Conservation (phyloP, 2,797 vertebrate species). For the Orientallactaga sibirica region DNA sequence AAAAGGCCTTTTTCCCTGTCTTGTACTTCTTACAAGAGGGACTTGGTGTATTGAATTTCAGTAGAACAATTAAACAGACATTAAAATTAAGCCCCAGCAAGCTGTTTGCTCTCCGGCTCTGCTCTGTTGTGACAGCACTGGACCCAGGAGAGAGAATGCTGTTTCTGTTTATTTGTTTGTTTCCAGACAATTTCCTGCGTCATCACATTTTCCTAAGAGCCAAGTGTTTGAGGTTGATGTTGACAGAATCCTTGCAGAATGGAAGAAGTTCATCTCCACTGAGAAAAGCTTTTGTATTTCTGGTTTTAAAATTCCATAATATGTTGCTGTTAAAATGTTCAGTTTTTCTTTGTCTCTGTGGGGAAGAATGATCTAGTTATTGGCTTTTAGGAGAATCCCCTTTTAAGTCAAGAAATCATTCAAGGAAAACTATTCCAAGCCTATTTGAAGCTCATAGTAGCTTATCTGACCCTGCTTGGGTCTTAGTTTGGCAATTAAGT, state of each 20-base stretch:
- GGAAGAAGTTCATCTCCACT: slow-evolving; percentile 40
- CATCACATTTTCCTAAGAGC: slow-evolving; percentile 63
- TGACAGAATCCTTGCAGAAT: slow-evolving; percentile 54
- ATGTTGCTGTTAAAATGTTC: slow-evolving; percentile 46
- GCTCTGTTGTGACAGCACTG: slow-evolving; percentile 29
- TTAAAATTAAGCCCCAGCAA: slow-evolving; percentile 34
- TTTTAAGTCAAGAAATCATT: slow-evolving; percentile 41
- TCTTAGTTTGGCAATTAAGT: slow-evolving; percentile 23
- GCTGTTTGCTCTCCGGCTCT: neutral
- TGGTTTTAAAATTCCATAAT: slow-evolving; percentile 45
- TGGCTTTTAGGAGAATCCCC: slow-evolving; percentile 15
- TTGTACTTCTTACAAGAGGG: slow-evolving; percentile 43
- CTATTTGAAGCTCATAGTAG: neutral
- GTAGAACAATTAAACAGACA: slow-evolving; percentile 47
- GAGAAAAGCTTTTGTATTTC: slow-evolving; percentile 43
- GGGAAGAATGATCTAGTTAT: neutral
- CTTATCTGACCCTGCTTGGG: neutral
- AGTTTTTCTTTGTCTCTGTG: slow-evolving; percentile 16
- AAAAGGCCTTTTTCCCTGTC: neutral
- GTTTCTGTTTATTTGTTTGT: slow-evolving; percentile 73
- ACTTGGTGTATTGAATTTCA: slow-evolving; percentile 31
- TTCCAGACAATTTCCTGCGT: slow-evolving; percentile 65
- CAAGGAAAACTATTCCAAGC: neutral
- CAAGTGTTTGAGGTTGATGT: slow-evolving; percentile 64
- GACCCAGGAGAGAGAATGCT: slow-evolving; percentile 35